These are phyloP conservation scores for Alligator mississippiensis DNA, from an alignment of 2,113 vertebrate species.

Conservation along the genomic window DNA sequence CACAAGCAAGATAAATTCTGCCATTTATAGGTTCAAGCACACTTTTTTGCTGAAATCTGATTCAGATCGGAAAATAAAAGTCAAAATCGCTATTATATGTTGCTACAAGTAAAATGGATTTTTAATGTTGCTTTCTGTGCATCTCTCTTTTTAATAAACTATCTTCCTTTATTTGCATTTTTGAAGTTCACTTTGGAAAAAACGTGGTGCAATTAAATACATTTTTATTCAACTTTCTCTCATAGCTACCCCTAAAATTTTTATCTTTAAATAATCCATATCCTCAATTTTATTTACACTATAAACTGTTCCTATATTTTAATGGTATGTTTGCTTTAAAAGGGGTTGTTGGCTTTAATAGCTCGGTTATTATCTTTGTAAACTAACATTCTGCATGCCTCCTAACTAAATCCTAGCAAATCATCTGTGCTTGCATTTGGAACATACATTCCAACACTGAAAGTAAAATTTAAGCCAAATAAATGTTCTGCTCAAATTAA, in stretches of 20 bases:
- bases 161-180: conserved; percentile 73
- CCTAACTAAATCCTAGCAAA: conserved; percentile 78
- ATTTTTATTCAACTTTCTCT: conserved; percentile 77
- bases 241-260: conserved; percentile 76
- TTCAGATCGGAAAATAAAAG: conserved; percentile 73
- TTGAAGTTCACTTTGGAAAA: conserved; percentile 77
- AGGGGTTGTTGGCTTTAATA: conserved; percentile 86
- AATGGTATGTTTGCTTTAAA: conserved; percentile 87
- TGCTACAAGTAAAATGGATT: conserved; percentile 75
- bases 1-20: conserved; percentile 70
- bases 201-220: conserved; percentile 72
- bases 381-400: conserved; percentile 81
- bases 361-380: conserved; percentile 83
- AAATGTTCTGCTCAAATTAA: conserved; percentile 79
- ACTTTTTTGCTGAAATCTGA: conserved; percentile 54
- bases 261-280: conserved; percentile 87
- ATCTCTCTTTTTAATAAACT: conserved; percentile 42
- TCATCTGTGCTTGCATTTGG: conserved; percentile 66
- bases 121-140: conserved; percentile 67
- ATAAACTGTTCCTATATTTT: conserved; percentile 85
- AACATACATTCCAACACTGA: conserved; percentile 73
- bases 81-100: conserved; percentile 62
- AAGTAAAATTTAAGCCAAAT: conserved; percentile 81
- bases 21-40: conserved; percentile 63
- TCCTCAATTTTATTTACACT: conserved; percentile 82